Evolutionary conservation across 2,113 vertebrate genomes (phyloP), one percentile per base, ranked within the genome.

Genomic region (Oostethus manadensis): DNA sequence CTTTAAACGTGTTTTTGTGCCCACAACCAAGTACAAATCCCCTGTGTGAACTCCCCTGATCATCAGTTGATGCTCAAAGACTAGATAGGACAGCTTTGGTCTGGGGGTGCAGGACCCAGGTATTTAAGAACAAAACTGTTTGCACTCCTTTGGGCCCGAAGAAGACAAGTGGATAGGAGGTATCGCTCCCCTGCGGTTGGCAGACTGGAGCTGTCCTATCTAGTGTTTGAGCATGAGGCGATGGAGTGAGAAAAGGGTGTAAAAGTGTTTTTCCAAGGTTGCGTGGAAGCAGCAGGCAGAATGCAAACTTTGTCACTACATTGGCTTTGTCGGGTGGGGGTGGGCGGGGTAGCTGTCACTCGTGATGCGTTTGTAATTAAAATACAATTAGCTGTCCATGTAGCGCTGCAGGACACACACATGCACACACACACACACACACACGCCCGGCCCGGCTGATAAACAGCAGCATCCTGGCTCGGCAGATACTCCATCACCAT

Each of bases 301-400:
- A 69, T 63, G 29, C 72, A 68, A 57, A 65, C 70, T 59, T 64
- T 45, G 22, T 53, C 57, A 60, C 62, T 58, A 18, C 40, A 45
- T 76, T 76, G 40, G 8, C 48, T 48, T 38, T 33, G 66, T 71
- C 67, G 59, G 58, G 67, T 57, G 51, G 66, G 22, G 44, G 63
- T 68, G 55, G 23, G 70, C 65, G 65, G 54, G 60, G 68, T 62
- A 68, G 56, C 66, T 33, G 65, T 71, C 70, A 50, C 60, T 71
- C 66, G 68, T 77, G 77, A 71, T 79, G 78, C 60, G 51, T 81
- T 77, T 71, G 65, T 77, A 76, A 85, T 77, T 81, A 76, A 81
- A 83, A 79, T 49, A 68, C 69, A 81, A 81, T 85, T 79, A 83
- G 70, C 71, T 71, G 53, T 73, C 67, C 70, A 48, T 62, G 49